These are phyloP conservation scores for Mesodorylaimus sp. DNA, from an alignment of 2,888 invertebrate species.

Conservation along the genomic window DNA sequence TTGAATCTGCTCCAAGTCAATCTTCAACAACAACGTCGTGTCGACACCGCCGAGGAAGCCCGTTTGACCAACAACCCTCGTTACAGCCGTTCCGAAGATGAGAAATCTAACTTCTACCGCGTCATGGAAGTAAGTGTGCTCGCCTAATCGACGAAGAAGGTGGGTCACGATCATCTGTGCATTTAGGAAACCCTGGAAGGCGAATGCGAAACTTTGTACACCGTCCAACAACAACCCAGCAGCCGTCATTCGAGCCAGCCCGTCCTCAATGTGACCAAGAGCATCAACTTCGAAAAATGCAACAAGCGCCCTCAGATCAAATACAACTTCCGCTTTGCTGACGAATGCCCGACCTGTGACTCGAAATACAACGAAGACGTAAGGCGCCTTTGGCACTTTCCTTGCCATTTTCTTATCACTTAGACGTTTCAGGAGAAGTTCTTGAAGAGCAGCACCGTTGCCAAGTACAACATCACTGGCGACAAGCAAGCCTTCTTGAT, in stretches of 20 bases:
- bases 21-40: conserved; percentile 1
- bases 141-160: no score
- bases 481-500: conserved; percentile 16
- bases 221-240: conserved; percentile 2
- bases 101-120: conserved; percentile 12
- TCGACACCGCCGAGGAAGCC: conserved; percentile 6
- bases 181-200: conserved; percentile 19
- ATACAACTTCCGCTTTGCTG: conserved; percentile 14
- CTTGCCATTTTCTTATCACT: not conserved
- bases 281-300: conserved; percentile 34
- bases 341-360: conserved; percentile 10
- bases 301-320: conserved; percentile 20
- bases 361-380: conserved; percentile 6
- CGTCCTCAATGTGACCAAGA: conserved; percentile 30
- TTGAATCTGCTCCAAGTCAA: conserved; percentile 22
- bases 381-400: not conserved
- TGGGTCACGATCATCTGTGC: no score
- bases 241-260: conserved; percentile 7
- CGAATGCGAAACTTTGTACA: conserved; percentile 16
- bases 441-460: conserved; percentile 16
- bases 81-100: not conserved
- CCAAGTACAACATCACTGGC: conserved; percentile 17
- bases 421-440: conserved; percentile 11
- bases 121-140: conserved; percentile 14
- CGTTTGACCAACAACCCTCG: not conserved